A percentile compares a stretch with the other conserved stretches of the same genome.
These are phyloP conservation scores for Malurus alboscapulatus DNA, from an alignment of 2,113 vertebrate species.

Conservation along the genomic window DNA sequence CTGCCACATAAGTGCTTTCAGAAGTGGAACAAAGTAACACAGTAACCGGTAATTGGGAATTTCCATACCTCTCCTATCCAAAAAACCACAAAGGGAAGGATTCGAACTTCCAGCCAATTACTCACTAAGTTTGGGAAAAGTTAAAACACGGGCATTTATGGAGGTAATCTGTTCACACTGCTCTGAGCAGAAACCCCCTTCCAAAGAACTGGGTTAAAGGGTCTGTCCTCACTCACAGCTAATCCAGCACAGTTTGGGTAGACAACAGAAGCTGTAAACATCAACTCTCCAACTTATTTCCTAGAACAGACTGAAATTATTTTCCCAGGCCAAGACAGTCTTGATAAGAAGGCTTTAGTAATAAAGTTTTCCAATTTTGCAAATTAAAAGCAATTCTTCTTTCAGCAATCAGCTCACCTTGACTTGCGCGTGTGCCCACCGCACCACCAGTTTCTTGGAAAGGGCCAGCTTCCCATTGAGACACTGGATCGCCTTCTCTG, in stretches of 20 bases:
- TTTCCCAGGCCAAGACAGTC: not conserved
- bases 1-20: constrained; percentile 21
- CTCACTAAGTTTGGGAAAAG: not conserved
- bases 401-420: constrained; percentile 77
- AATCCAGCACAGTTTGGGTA: not conserved
- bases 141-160: not conserved
- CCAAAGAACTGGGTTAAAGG: not conserved
- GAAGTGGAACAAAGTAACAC: constrained; percentile 19
- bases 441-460: constrained; percentile 96
- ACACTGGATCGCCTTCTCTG: constrained; percentile 93
- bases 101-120: not conserved
- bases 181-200: not conserved
- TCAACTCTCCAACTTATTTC: not conserved
- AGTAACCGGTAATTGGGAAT: constrained; percentile 17
- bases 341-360: not conserved
- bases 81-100: constrained; percentile 5
- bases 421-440: constrained; percentile 97
- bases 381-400: rapidly evolving
- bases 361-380: rapidly evolving
- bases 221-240: not conserved
- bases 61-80: not conserved
- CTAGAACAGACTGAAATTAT: not conserved
- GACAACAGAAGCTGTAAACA: not conserved
- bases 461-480: constrained; percentile 96
- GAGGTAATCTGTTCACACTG: not conserved